These are phyloP conservation scores for Chelonia mydas DNA, from an alignment of 2,797 vertebrate genomes.

Conservation along the genomic window DNA sequence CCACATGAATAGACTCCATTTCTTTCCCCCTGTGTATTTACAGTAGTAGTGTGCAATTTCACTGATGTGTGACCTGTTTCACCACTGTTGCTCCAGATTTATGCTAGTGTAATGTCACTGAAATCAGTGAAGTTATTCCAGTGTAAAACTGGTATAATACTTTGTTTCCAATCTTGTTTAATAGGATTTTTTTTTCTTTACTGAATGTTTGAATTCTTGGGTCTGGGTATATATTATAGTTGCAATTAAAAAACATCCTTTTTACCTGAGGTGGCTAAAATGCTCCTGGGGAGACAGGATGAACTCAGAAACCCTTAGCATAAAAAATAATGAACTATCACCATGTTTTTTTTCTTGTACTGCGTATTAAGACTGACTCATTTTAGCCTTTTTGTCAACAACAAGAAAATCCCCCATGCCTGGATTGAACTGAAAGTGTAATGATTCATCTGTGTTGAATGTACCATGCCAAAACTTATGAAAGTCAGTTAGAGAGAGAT, in stretches of 20 bases:
- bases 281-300: background rate
- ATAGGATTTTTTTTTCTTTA: background rate
- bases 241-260: slow-evolving; percentile 29
- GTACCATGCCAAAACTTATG: slow-evolving; percentile 22
- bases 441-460: slow-evolving; percentile 65
- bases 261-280: background rate
- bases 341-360: background rate
- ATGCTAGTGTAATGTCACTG: background rate
- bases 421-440: slow-evolving; percentile 4
- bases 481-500: slow-evolving; percentile 12
- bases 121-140: background rate
- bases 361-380: slow-evolving; percentile 22
- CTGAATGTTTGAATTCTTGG: background rate
- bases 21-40: background rate
- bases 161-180: background rate
- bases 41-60: background rate
- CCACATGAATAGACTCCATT: background rate
- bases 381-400: slow-evolving; percentile 21
- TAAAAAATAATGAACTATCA: slow-evolving; percentile 1
- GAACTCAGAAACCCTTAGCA: slow-evolving; percentile 36
- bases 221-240: background rate
- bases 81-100: background rate
- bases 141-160: background rate
- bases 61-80: background rate
- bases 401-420: slow-evolving; percentile 15